These are phyloP conservation scores for Carassius carassius DNA, from an alignment of 2,113 vertebrate species.

Conservation along the genomic window DNA sequence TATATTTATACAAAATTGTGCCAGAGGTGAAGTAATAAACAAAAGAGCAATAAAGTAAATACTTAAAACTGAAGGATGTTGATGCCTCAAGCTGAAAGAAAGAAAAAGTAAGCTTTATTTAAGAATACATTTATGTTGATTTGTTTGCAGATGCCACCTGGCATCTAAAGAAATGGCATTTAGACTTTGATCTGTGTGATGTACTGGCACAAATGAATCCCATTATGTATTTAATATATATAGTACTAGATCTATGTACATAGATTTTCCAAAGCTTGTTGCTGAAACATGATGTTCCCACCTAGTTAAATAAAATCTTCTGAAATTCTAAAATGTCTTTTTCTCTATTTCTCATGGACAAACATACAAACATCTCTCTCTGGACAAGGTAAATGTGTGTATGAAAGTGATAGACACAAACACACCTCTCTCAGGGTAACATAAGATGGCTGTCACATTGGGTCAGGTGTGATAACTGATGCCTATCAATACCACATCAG, in stretches of 20 bases:
- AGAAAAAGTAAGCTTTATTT: not conserved
- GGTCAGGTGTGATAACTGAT: slow-evolving; percentile 18
- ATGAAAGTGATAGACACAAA: not conserved
- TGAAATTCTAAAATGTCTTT: no score
- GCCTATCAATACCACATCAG: not conserved
- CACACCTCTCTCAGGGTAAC: slow-evolving; percentile 21
- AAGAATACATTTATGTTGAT: not conserved
- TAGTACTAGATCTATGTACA: no score
- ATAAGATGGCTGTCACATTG: not conserved
- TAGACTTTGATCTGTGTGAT: not conserved
- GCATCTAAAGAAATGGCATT: not conserved
- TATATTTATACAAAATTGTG: not conserved
- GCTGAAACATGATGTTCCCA: no score
- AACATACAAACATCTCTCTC: not conserved
- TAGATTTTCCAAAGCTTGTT: no score
- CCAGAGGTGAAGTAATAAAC: slow-evolving; percentile 8
- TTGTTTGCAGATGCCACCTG: not conserved
- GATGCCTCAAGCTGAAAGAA: not conserved
- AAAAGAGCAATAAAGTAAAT: not conserved
- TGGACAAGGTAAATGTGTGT: not conserved
- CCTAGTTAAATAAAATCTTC: no score
- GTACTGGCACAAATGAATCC: no score
- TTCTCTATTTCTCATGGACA: not conserved
- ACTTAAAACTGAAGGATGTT: not conserved
- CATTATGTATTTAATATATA: not conserved